Evolutionary conservation across 2,888 invertebrate genomes (phyloP), one percentile per base, ranked within the genome.

Genomic region (Cenopis cana): DNA sequence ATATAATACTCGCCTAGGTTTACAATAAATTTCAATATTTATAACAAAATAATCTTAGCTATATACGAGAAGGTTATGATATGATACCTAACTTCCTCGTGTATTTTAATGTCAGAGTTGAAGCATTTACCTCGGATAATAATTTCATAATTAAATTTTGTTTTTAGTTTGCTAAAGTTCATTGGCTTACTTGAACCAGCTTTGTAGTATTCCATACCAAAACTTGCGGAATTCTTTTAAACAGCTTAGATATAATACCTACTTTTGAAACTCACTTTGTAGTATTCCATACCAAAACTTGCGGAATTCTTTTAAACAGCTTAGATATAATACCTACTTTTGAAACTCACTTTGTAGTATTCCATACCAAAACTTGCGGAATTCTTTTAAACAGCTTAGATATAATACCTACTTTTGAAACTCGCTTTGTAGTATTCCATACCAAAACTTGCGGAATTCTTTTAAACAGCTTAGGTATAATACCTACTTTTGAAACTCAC

Each of bases 31-130:
- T n/a, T n/a, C n/a, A n/a, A n/a, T n/a, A n/a, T n/a, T n/a, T n/a
- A n/a, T n/a, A n/a, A n/a, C n/a, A n/a, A n/a, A n/a, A n/a, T n/a
- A 29, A 29, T 29, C 29, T 29, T 36, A 17, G 20, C 38, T 14
- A 12, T 20, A 12, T 12, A 12, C 18, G 17, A 18, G 17, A 36
- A 36, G 17, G 11, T 59, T 41, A 38, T 38, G 4, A 3, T 20
- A 12, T 57, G 36, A 57, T n/a, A n/a, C n/a, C 4, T 57, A 20
- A 18, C 29, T 46, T 6, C 46, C 17, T 46, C n/a, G 29, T 29
- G 17, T 60, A 36, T 56, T 56, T 49, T 10, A n/a, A 60, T 60
- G 46, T 60, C 24, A 60, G 46, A 60, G 24, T n/a, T 49, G 60
- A 60, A 24, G 24, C 60, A 11, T 49, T 60, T 17, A 17, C 60